These are phyloP conservation scores for Craseonycteris thonglongyai DNA, from an alignment of 2,113 vertebrate genomes.

Conservation along the genomic window DNA sequence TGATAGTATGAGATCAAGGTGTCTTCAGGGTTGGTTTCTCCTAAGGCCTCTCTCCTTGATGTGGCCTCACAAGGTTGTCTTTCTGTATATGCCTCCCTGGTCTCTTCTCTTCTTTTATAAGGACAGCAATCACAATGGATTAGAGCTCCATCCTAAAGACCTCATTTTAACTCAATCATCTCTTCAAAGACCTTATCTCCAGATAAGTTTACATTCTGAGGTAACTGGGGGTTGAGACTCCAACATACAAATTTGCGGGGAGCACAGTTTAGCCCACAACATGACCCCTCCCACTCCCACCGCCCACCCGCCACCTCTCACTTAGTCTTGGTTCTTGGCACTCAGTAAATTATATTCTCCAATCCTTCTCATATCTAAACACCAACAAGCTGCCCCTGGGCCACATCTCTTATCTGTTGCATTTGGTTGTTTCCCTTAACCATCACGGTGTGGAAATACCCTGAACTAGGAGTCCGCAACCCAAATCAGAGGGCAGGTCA, in stretches of 20 bases:
- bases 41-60: not conserved
- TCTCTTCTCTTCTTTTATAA: not conserved
- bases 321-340: not conserved
- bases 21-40: not conserved
- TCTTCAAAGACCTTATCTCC: not conserved
- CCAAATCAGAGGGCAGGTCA: not conserved
- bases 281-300: accelerated
- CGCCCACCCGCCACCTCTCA: not conserved
- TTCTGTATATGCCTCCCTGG: too few relatives aligned
- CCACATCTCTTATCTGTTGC: not conserved
- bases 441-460: not conserved
- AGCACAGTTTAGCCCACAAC: not conserved
- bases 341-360: not conserved
- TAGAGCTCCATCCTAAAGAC: not conserved
- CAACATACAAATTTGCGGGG: not conserved
- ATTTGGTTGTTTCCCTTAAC: not conserved
- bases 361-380: not conserved
- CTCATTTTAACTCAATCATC: not conserved
- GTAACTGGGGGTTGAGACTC: not conserved
- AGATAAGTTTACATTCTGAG: not conserved
- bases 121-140: not conserved
- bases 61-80: not conserved
- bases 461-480: not conserved
- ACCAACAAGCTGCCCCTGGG: not conserved
- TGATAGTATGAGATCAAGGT: not conserved